These are phyloP conservation scores for Axis porcinus DNA, from an alignment of 2,113 vertebrate species.

Conservation along the genomic window DNA sequence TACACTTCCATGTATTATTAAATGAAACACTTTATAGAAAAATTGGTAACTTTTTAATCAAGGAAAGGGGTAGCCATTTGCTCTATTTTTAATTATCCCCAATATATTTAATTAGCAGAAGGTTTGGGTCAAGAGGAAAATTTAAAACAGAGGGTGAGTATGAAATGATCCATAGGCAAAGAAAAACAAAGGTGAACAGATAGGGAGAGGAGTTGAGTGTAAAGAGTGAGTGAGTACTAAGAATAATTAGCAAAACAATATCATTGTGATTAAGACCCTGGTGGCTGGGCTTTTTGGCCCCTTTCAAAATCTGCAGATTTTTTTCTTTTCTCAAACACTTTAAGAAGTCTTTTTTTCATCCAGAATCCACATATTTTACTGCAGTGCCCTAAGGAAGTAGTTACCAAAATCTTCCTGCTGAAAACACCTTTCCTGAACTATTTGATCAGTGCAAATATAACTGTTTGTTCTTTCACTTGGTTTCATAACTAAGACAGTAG, in stretches of 20 bases:
- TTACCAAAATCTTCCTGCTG: background rate
- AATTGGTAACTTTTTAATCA: background rate
- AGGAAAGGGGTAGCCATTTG: background rate
- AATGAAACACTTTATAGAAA: background rate
- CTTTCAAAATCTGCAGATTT: background rate
- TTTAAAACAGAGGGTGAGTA: background rate
- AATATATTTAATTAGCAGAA: background rate
- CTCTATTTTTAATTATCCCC: background rate
- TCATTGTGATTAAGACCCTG: background rate
- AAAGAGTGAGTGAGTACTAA: background rate
- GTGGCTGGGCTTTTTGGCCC: background rate
- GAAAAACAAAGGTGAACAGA: background rate
- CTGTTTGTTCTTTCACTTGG: background rate
- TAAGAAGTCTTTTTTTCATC: background rate
- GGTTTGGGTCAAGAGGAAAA: background rate
- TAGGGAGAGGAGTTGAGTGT: too few species aligned
- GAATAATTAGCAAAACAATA: background rate
- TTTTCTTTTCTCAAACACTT: background rate
- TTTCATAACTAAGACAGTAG: background rate
- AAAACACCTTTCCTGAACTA: background rate
- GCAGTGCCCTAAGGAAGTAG: background rate
- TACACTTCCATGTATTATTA: background rate
- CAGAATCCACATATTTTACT: background rate
- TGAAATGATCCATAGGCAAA: background rate
- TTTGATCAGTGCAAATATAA: background rate